Base-by-base conservation (phyloP, 2,797 vertebrate species). In the Enteromius unitaeniatus region DNA sequence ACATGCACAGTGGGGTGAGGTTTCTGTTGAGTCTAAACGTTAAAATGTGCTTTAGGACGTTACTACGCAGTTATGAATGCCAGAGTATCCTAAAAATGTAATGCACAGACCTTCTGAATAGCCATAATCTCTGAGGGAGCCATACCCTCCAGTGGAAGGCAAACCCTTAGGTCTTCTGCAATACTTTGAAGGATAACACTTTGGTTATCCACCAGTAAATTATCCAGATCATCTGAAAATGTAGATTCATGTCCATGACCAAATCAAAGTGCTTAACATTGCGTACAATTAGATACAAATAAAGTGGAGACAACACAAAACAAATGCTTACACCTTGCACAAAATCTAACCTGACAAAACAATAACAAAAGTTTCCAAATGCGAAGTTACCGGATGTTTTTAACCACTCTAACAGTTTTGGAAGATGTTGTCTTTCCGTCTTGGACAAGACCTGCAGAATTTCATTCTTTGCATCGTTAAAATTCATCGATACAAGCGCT, bases 1-100 rank as follows among this genome's bases (percentile, higher is more conserved):
- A 99, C 92, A 21, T 97, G 96, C 84, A 96, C 90, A 10, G 95
- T 96, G 4, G 96, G 96, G 23, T 91, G 91, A 17, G 93, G 83
- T 76, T 93, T 93, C 85, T 94, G 93, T 78, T 92, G 93, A 86
- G 97, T 95, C 97, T 99, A 91, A 67, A 83, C 47, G 26, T 13
- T 7, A 70, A 82, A 84, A 17, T 40, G 55, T 11, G 37, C 19
- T 47, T 82, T 31, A 83, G 6, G 7, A 83, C 23, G 17, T 65
- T 31, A 40, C 17, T 70, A 67, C 6, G 42, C n/a, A 64, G 9
- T 49, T 64, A 21, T 68, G 21, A 40, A 40, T 65, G 14, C 11
- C 9, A 34, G 64, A 17, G 31, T 14, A 68, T 42, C 47, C 42
- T 13, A 4, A 79, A 45, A 76, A 45, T 0, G 4, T 4, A 82